Percentiles rank a stretch among this genome's conserved stretches.
phyloP scores from a whole-genome alignment of 2,888 invertebrate genomes.

The Tiphia femorata region DNA sequence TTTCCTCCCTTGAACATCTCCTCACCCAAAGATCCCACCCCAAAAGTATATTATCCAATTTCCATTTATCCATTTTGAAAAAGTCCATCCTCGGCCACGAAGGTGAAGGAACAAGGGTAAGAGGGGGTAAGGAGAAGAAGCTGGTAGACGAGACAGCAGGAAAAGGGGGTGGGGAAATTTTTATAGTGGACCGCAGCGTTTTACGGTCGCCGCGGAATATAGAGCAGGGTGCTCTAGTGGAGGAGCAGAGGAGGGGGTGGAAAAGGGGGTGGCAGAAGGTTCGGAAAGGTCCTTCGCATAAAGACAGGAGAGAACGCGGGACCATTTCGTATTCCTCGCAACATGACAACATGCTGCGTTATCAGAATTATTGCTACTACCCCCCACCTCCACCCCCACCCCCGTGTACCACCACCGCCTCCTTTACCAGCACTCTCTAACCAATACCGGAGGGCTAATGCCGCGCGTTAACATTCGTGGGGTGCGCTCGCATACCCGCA shows the following conservation, averaged over 20 bases:
- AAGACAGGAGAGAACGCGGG: slow-evolving; percentile 33
- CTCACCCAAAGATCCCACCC: too few species aligned
- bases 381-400: neutral
- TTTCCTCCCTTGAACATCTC: too few species aligned
- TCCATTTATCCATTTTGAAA: too few species aligned
- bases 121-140: too few species aligned
- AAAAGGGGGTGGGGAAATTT: neutral
- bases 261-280: slow-evolving; percentile 21
- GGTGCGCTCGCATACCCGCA: slow-evolving; percentile 62
- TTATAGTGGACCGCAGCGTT: neutral
- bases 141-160: too few species aligned
- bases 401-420: too few species aligned
- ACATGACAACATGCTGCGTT: slow-evolving; percentile 68
- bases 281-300: slow-evolving; percentile 31
- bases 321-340: slow-evolving; percentile 65
- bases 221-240: slow-evolving; percentile 4
- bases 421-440: too few species aligned
- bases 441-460: slow-evolving; percentile 61
- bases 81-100: too few species aligned
- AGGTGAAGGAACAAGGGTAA: too few species aligned
- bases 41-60: too few species aligned
- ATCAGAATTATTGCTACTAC: slow-evolving; percentile 65
- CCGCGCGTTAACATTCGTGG: slow-evolving; percentile 68
- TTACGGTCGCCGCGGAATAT: slow-evolving; percentile 5
- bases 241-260: slow-evolving; percentile 13